Evolutionary conservation across 2,888 invertebrate genomes (phyloP).

Genomic region (Cecidostiba fungosa): DNA sequence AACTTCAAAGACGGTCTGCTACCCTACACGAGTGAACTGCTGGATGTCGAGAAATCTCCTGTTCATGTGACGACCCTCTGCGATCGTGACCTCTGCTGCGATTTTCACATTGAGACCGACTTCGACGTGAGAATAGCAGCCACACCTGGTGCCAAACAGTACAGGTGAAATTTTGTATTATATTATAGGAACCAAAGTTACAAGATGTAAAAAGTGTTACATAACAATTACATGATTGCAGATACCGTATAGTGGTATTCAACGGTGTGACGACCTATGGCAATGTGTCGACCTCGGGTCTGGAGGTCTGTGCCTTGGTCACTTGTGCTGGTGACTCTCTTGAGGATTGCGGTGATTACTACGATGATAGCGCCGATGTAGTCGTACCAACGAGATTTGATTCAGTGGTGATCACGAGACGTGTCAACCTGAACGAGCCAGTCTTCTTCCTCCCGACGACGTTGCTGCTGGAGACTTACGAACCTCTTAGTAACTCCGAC

Average conservation of each 20-base stretch:
- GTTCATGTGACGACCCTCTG: slow-evolving; percentile 62
- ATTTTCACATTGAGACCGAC: slow-evolving; percentile 64
- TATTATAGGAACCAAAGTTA: background rate
- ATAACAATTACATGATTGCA: background rate
- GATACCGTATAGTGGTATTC: slow-evolving; percentile 52
- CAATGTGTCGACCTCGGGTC: slow-evolving; percentile 14
- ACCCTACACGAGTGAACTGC: slow-evolving; percentile 63
- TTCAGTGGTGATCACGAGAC: slow-evolving; percentile 41
- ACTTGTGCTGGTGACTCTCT: slow-evolving; percentile 44
- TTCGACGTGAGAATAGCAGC: slow-evolving; percentile 60
- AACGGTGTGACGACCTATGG: slow-evolving; percentile 35
- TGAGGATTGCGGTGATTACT: slow-evolving; percentile 29
- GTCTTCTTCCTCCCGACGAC: slow-evolving; percentile 38
- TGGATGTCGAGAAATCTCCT: slow-evolving; percentile 63
- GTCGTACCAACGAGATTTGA: slow-evolving; percentile 31
- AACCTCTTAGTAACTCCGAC: background rate
- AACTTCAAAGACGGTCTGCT: slow-evolving; percentile 58
- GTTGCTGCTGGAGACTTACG: background rate
- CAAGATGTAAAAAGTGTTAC: background rate
- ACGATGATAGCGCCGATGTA: background rate
- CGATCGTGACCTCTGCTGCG: slow-evolving; percentile 66
- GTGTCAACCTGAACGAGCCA: slow-evolving; percentile 3
- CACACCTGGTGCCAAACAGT: slow-evolving; percentile 63
- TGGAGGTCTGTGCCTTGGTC: slow-evolving; percentile 52
- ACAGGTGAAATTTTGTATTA: slow-evolving; percentile 61